Evolutionary conservation across 2,888 invertebrate species (phyloP), one percentile per base, ranked within the genome.

Genomic region (Scelioninae gen. 1): DNA sequence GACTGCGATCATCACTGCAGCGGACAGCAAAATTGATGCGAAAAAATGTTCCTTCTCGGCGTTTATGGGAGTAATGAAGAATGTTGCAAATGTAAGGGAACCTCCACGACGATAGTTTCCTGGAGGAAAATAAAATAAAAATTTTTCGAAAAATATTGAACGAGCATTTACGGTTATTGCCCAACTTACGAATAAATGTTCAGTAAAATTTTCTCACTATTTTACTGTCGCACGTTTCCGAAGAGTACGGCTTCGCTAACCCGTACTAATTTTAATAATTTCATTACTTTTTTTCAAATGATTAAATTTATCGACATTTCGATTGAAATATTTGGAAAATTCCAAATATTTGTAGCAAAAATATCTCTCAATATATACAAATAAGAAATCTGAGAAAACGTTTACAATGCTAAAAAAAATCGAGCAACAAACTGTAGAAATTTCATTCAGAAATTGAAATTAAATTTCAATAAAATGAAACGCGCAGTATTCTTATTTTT

Each of bases 21-120:
- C 68, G 80, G 75, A 75, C 63, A 75, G 69, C 75, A 69, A 75
- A 74, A 81, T 81, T 75, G 60, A 81, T 68, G 74, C 66, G 62
- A 72, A 80, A 68, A 80, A 66, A 74, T 80, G 55, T 74, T 80
- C 66, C 53, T 72, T 45, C 51, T n/a, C 65, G 13, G 55, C 72
- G 66, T 79, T 79, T 79, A 79, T 79, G 66, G 60, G 45, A 66
- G 66, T 60, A 56, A 72, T 79, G 72, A 66, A 79, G 65, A 79
- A 79, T 72, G 79, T 40, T 79, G 79, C 79, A 51, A 79, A 72
- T 66, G 58, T 45, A 16, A 71, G 60, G 72, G 72, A 72, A 72
- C 79, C 79, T 47, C 58, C 65, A 72, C 66, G 79, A 72, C 51
- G 72, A 53, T 60, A 7, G 32, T 60, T 79, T 72, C 72, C 79